Percentiles rank a stretch among this genome's conserved stretches.
Conservation (phyloP, 2,797 vertebrate genomes). For the Mus caroli region DNA sequence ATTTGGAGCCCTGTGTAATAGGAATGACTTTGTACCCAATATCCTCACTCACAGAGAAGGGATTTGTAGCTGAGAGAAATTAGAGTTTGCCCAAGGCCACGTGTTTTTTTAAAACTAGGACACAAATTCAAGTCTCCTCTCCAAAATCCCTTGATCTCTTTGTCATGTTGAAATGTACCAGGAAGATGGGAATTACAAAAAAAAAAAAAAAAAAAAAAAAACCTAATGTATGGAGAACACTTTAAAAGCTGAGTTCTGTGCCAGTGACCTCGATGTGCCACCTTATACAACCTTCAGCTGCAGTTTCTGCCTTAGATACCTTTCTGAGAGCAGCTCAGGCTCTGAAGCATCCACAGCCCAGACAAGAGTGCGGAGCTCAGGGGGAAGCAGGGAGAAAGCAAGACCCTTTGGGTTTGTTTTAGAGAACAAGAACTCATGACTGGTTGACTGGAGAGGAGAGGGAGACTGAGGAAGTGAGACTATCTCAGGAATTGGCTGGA, state of each 20-base stretch:
- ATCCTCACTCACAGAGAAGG: conserved; percentile 21
- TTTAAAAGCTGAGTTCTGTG: background rate
- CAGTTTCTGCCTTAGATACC: conserved; percentile 28
- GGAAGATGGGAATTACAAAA: background rate
- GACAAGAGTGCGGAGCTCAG: background rate
- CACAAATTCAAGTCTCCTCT: conserved; percentile 24
- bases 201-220: background rate
- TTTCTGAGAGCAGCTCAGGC: background rate
- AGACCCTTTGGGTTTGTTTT: background rate
- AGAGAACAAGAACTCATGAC: background rate
- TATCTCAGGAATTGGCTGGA: background rate
- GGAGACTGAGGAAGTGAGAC: background rate
- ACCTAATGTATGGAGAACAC: background rate
- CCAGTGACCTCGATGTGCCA: background rate
- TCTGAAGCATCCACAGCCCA: background rate
- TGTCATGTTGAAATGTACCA: conserved; percentile 43
- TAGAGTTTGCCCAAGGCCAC: conserved; percentile 44
- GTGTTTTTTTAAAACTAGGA: conserved; percentile 21
- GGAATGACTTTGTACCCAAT: conserved; percentile 16
- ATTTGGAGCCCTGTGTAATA: background rate
- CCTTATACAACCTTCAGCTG: background rate
- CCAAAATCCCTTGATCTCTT: conserved; percentile 54
- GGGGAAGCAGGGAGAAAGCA: background rate
- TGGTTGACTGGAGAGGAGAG: background rate
- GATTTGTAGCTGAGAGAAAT: conserved; percentile 39